Evolutionary conservation across 2,797 vertebrate genomes (phyloP), one percentile per base, ranked within the genome.

Genomic region (Cossypha heuglini): DNA sequence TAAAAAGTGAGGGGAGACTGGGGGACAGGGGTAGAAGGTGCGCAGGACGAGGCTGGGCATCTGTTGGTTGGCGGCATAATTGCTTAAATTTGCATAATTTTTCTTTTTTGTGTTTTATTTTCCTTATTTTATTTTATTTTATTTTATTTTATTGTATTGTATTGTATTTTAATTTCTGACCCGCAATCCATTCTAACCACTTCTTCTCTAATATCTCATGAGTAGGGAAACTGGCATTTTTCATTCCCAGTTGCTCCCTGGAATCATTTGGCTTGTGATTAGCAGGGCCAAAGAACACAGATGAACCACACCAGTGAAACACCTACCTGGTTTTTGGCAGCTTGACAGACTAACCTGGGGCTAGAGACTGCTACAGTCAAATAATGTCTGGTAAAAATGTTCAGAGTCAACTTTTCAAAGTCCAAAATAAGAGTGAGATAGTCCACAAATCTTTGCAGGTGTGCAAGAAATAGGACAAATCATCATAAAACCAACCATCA

Each of bases 21-120:
- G 14, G 18, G 11, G n/a, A 2, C 0, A 0, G 2, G 18, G 3
- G 4, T 3, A 7, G 6, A 20, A 4, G 7, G 26, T 84, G 49
- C 40, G 58, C 2, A 3, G 31, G 38, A 6, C 18, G 21, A 26
- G 5, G 13, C 24, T 54, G 61, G 29, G 11, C 38, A 58, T 54
- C 22, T 0, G 38, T 46, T 2, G 0, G 19, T 43, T 48, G 25
- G 29, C 59, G n/a, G 20, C 33, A 12, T 26, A 62, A 43, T 49
- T 68, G 21, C n/a, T 63, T 74, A 49, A 26, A 54, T 92, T 77
- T 64, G 19, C 5, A 31, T 88, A 2, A 11, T 29, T 80, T 45
- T 42, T 24, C 8, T 66, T 76, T 72, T 63, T 40, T 25, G 31
- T 10, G 10, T 31, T 72, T 80, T 64, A 64, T 63, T 73, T 74